Evolutionary conservation across 2,888 invertebrate genomes (phyloP).

Genomic region (Eupeodes latifasciatus): DNA sequence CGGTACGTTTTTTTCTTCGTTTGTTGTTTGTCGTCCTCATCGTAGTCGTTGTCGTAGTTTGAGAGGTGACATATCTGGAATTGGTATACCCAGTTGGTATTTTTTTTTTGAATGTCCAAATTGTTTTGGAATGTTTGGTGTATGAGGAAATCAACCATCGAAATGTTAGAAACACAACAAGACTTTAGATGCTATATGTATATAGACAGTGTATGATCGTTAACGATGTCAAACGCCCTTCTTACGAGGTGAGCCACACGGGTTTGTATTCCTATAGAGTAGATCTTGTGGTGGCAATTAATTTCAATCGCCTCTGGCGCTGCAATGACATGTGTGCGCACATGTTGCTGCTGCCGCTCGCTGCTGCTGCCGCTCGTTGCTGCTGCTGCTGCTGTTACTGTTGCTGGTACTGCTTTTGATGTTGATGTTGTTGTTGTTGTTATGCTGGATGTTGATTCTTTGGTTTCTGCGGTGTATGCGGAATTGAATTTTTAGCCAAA

Average conservation of each 20-base stretch:
- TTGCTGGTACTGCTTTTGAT: background rate
- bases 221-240: slow-evolving; percentile 76
- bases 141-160: slow-evolving; percentile 74
- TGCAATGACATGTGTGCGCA: slow-evolving; percentile 73
- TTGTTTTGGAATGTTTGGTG: slow-evolving; percentile 63
- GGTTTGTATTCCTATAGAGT: slow-evolving; percentile 43
- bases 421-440: slow-evolving; percentile 24
- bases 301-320: slow-evolving; percentile 73
- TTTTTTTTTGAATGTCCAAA: background rate
- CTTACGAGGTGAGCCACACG: slow-evolving; percentile 62
- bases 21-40: slow-evolving; percentile 48
- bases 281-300: slow-evolving; percentile 69
- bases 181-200: background rate
- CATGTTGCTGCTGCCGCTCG: slow-evolving; percentile 48
- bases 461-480: slow-evolving; percentile 41
- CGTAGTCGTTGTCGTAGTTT: slow-evolving; percentile 56
- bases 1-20: slow-evolving; percentile 10
- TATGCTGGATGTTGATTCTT: background rate
- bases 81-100: slow-evolving; percentile 56
- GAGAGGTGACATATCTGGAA: slow-evolving; percentile 74
- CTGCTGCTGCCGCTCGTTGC: background rate
- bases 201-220: slow-evolving; percentile 53
- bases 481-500: slow-evolving; percentile 72
- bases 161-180: slow-evolving; percentile 58
- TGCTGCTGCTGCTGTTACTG: slow-evolving; percentile 21